Conservation (phyloP, 1,140 invertebrate species). For the Bombus breviceps region DNA sequence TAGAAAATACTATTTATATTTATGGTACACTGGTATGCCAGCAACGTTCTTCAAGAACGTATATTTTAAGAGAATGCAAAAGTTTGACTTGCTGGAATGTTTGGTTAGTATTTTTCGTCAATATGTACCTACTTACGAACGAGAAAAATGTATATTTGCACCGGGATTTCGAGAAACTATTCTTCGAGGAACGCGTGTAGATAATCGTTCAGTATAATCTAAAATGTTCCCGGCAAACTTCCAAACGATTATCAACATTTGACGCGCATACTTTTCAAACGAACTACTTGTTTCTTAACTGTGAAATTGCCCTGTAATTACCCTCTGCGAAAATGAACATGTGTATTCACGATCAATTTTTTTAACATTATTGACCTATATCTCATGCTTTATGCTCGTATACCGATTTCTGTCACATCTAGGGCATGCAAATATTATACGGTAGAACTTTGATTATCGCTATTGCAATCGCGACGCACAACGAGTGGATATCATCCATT, state of each 20-base stretch:
- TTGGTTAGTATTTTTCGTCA: constrained; percentile 12
- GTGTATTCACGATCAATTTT: not conserved
- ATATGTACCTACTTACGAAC: not conserved
- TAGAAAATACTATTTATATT: not conserved
- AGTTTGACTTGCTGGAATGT: not conserved
- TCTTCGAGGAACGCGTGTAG: not conserved
- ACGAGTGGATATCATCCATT: too few relatives aligned
- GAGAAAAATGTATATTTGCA: not conserved
- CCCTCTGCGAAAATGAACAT: not conserved
- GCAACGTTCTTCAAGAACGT: not conserved
- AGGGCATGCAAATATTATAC: too few relatives aligned
- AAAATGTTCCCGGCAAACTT: not conserved
- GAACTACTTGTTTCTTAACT: not conserved
- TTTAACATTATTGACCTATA: too few relatives aligned
- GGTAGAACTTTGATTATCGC: too few relatives aligned
- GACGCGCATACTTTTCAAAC: not conserved
- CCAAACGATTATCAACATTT: not conserved
- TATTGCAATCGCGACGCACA: too few relatives aligned
- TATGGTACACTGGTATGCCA: not conserved
- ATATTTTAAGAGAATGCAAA: not conserved
- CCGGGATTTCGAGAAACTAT: not conserved
- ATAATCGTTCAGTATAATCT: not conserved
- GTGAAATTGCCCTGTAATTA: not conserved
- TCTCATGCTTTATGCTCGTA: too few relatives aligned
- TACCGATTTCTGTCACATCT: too few relatives aligned